phyloP scores from a whole-genome alignment of 2,113 vertebrate genomes.

The Gymnorhina tibicen region DNA sequence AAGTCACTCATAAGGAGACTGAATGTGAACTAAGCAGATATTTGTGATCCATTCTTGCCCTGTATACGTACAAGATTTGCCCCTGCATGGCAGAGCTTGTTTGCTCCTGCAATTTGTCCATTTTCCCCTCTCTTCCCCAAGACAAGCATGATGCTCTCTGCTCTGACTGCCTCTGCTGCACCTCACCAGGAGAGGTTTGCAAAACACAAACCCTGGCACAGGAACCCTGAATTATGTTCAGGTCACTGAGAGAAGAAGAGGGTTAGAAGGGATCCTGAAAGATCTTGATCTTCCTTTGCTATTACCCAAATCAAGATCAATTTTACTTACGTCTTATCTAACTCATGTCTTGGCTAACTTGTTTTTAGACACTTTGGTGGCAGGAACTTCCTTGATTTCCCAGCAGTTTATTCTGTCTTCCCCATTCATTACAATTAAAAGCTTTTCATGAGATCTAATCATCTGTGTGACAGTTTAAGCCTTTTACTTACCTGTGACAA shows the following conservation, averaged over 20 bases:
- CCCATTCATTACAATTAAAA: not conserved
- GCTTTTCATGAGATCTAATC: not conserved
- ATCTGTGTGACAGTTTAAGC: not conserved
- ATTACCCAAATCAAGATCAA: not conserved
- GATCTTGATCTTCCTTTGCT: not conserved
- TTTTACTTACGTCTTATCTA: not conserved
- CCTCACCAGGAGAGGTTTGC: not conserved
- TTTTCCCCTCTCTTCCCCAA: not conserved
- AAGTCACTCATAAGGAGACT: not conserved
- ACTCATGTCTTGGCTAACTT: not conserved
- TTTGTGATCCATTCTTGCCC: not conserved
- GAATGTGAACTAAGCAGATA: not conserved
- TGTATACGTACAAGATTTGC: rapidly evolving
- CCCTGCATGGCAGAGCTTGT: not conserved
- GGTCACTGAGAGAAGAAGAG: not conserved
- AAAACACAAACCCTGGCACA: not conserved
- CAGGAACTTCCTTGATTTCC: not conserved
- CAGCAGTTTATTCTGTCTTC: not conserved
- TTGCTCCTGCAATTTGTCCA: not conserved
- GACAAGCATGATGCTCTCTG: not conserved
- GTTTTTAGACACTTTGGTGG: not conserved
- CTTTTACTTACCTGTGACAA: not conserved
- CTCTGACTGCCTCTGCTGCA: not conserved
- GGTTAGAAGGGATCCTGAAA: not conserved
- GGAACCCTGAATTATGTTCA: not conserved